Evolutionary conservation across 2,113 vertebrate species (phyloP).

Genomic region (Myotis davidii): DNA sequence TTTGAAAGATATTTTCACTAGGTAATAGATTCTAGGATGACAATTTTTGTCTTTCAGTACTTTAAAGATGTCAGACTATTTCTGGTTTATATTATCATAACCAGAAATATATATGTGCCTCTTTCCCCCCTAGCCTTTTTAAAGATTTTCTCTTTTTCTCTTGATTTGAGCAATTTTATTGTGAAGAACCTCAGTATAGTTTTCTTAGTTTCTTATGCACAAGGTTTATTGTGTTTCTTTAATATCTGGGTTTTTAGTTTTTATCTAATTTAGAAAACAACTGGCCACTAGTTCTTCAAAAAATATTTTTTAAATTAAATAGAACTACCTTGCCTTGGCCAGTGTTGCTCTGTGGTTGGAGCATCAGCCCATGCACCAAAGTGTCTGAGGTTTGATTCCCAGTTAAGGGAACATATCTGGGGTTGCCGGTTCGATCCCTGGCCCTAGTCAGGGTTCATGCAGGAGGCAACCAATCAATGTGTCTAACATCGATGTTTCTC

Average conservation of each 20-base stretch:
- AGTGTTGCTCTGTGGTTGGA: too few species aligned
- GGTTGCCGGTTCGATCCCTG: too few species aligned
- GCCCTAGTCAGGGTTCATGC: too few species aligned
- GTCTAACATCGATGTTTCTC: too few species aligned
- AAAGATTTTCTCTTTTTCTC: neutral
- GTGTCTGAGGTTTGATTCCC: too few species aligned
- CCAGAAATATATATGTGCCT: neutral
- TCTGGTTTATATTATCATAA: neutral
- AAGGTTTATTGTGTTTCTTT: neutral
- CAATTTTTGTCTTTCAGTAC: neutral
- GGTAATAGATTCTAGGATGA: neutral
- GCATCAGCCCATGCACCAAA: too few species aligned
- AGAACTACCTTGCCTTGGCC: too few species aligned
- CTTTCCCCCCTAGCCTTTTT: neutral
- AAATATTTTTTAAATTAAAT: too few species aligned
- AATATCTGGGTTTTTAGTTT: neutral
- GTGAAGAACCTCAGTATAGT: neutral
- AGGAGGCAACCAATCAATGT: too few species aligned
- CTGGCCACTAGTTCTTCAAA: neutral
- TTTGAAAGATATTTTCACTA: conserved; percentile 24
- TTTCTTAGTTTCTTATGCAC: neutral
- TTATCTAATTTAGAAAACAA: neutral
- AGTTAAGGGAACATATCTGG: too few species aligned
- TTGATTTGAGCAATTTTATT: neutral
- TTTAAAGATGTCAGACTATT: neutral